These are phyloP conservation scores for Holacanthus passer DNA, from an alignment of 2,113 vertebrate genomes.

Conservation along the genomic window DNA sequence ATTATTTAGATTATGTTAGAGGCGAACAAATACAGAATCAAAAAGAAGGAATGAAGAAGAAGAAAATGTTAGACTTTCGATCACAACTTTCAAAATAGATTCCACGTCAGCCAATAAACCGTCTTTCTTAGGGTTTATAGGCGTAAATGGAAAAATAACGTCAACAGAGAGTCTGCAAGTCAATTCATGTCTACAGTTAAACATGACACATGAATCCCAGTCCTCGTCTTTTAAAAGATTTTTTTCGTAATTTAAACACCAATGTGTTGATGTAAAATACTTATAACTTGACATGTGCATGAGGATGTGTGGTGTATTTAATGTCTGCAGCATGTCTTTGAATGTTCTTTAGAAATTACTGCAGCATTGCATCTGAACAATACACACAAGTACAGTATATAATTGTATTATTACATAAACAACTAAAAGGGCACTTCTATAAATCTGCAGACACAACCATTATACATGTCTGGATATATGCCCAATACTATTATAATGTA, in stretches of 20 bases:
- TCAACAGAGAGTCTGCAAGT: fast-evolving
- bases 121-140: neutral
- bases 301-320: too few species aligned
- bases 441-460: too few species aligned
- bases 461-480: too few species aligned
- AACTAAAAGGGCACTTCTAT: too few species aligned
- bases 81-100: slow-evolving; percentile 33
- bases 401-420: neutral
- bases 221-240: too few species aligned
- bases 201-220: too few species aligned
- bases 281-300: too few species aligned
- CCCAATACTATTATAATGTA: too few species aligned
- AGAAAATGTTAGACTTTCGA: slow-evolving; percentile 11
- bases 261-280: too few species aligned
- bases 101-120: fast-evolving
- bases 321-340: neutral
- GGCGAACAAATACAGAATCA: fast-evolving
- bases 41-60: neutral
- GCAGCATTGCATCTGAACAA: neutral
- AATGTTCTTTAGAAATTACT: neutral
- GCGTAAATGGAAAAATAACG: slow-evolving; percentile 60
- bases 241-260: too few species aligned
- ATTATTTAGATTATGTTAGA: too few species aligned
- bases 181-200: neutral
- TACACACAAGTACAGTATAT: too few species aligned